phyloP scores from a whole-genome alignment of 2,113 vertebrate genomes.

The Oriolus oriolus region DNA sequence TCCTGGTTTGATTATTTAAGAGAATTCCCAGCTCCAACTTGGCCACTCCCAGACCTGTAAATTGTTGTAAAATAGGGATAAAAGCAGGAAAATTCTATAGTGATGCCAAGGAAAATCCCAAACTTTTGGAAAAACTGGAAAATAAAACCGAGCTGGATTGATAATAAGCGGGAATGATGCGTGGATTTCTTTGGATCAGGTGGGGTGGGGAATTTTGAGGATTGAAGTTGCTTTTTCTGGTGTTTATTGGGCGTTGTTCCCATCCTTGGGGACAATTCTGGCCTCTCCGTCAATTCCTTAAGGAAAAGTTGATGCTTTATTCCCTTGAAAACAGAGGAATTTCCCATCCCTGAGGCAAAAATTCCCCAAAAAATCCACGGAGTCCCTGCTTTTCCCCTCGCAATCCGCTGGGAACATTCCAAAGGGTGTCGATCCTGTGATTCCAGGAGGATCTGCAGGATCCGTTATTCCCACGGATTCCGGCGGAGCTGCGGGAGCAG shows the following conservation, averaged over 20 bases:
- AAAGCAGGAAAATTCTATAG: slow-evolving; percentile 81
- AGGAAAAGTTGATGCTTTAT: background rate
- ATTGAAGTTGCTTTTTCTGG: background rate
- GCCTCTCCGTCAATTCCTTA: background rate
- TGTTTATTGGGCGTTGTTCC: background rate
- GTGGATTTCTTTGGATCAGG: background rate
- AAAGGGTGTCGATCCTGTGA: background rate
- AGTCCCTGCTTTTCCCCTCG: rapidly evolving
- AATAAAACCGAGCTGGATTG: slow-evolving; percentile 67
- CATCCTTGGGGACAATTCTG: background rate
- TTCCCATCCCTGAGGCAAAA: background rate
- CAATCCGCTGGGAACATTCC: background rate
- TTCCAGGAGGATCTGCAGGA: background rate
- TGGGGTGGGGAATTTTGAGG: background rate
- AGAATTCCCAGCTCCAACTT: background rate
- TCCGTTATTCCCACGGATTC: background rate
- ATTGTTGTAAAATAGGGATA: slow-evolving; percentile 87
- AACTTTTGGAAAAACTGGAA: slow-evolving; percentile 41
- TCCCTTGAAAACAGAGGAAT: background rate
- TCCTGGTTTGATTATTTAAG: background rate
- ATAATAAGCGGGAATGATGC: background rate
- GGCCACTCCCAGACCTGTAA: slow-evolving; percentile 70
- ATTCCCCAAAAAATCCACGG: background rate
- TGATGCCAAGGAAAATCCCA: background rate
- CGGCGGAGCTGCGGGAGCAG: background rate